phyloP scores from a whole-genome alignment of 2,797 vertebrate species.

The Hipposideros larvatus region DNA sequence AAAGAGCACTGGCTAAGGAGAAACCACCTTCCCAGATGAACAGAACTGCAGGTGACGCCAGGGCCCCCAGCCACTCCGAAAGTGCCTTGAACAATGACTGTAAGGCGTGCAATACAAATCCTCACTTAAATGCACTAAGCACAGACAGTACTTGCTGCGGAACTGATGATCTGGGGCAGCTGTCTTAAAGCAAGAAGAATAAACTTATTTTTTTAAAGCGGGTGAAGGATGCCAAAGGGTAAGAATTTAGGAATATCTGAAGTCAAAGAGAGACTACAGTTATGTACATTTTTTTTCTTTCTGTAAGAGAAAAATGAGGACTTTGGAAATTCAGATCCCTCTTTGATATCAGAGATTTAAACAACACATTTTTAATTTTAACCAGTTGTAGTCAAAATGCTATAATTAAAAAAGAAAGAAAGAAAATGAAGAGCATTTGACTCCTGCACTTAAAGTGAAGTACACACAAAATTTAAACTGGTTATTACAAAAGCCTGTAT shows the following conservation, averaged over 20 bases:
- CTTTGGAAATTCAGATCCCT: conserved; percentile 94
- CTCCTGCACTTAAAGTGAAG: conserved; percentile 93
- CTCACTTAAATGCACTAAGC: conserved; percentile 98
- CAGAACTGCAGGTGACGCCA: conserved; percentile 90
- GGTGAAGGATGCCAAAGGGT: conserved; percentile 95
- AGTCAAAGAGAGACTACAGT: conserved; percentile 95
- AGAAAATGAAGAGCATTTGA: conserved; percentile 93
- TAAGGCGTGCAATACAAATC: conserved; percentile 97
- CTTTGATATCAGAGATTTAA: conserved; percentile 93
- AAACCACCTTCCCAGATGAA: conserved; percentile 92
- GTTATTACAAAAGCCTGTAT: conserved; percentile 92
- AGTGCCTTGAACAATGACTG: conserved; percentile 98
- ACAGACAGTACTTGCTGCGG: conserved; percentile 92
- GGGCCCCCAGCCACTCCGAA: conserved; percentile 94
- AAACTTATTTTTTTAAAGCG: conserved; percentile 99
- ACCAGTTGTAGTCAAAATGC: conserved; percentile 93
- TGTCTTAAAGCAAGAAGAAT: conserved; percentile 97
- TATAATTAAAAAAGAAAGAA: conserved; percentile 91
- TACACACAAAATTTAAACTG: conserved; percentile 93
- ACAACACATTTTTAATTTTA: conserved; percentile 92
- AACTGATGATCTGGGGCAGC: conserved; percentile 92
- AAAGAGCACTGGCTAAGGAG: conserved; percentile 92
- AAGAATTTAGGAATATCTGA: conserved; percentile 94
- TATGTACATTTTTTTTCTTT: conserved; percentile 92
- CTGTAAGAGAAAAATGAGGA: conserved; percentile 95